Base-by-base conservation (phyloP, 2,888 invertebrate genomes). In the Acleris sparsana region DNA sequence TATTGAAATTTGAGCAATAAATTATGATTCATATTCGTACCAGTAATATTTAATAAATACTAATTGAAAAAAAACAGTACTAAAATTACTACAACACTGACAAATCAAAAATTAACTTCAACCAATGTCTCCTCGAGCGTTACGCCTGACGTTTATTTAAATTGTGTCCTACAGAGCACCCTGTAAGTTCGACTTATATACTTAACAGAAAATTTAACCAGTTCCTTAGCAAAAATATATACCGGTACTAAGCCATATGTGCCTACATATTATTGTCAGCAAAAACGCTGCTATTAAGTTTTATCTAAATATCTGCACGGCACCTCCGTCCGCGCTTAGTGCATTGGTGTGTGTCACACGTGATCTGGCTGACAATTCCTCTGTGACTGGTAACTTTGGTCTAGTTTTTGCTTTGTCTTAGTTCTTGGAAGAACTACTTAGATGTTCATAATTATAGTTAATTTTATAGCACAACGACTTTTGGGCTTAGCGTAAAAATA, bases 291-390 rank as follows among this genome's bases (percentile, higher is more conserved):
- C 39, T 39, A 39, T 39, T 39, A 46, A 16, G 51, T 51, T 51
- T 57, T 51, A 63, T 57, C 17, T 52, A 57, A 52, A 46, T 44
- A 58, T 25, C 29, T 62, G 29, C 63, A 33, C 57, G 52, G 57
- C 63, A 52, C 46, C 44, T 33, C 29, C 20, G 17, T 59, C 39
- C 13, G 39, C 39, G 43, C 25, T 60, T 46, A 64, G 62, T 59
- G 60, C 60, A 55, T 33, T 46, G 25, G 61, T 51, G 59, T 67
- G 68, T 55, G 56, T 56, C 59, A 51, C 44, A 71, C 71, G 71
- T 71, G 71, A 58, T 46, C 56, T 5, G 70, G 63, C 64, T 71
- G 20, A 16, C 39, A 58, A 70, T 46, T 46, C 20, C 58, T 49
- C 52, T 44, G 48, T 55, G 18, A 39, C 39, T 55, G 16, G 55